Evolutionary conservation across 2,797 vertebrate genomes (phyloP).

Genomic region (Smutsia gigantea): DNA sequence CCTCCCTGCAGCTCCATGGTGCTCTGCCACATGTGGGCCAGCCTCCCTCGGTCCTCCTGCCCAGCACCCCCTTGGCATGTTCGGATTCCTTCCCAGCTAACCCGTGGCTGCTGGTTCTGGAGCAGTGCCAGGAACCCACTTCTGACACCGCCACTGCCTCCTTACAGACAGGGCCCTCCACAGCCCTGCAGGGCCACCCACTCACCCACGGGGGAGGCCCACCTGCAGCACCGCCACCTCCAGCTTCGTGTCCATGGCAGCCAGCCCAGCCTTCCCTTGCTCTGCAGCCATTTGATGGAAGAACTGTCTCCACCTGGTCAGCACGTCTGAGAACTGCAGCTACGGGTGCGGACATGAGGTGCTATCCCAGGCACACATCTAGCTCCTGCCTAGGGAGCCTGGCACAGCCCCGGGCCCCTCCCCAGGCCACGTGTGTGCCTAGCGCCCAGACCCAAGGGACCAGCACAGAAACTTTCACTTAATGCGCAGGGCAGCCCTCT

Average conservation of each 20-base stretch:
- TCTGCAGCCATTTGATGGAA: conserved; percentile 92
- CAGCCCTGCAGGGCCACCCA: fast-evolving
- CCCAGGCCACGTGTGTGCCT: fast-evolving
- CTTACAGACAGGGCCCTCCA: not conserved
- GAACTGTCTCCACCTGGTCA: conserved; percentile 94
- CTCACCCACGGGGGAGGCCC: not conserved
- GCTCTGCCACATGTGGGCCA: not conserved
- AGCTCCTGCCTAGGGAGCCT: not conserved
- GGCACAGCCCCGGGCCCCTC: fast-evolving
- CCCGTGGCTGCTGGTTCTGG: not conserved
- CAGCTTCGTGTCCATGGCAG: conserved; percentile 91
- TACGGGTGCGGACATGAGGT: conserved; percentile 68
- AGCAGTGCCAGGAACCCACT: not conserved
- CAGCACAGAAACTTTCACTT: not conserved
- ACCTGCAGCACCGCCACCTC: conserved; percentile 94
- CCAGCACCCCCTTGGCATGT: too few species aligned
- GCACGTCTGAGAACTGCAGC: conserved; percentile 96
- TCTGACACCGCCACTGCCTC: not conserved
- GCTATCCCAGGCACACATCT: fast-evolving
- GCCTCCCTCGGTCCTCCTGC: fast-evolving
- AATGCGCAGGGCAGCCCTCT: not conserved
- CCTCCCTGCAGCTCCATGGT: fast-evolving
- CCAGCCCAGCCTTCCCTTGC: conserved; percentile 91
- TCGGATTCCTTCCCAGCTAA: not conserved
- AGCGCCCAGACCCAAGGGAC: not conserved